Base-by-base conservation (phyloP, 2,113 vertebrate genomes). In the Megalops atlanticus region DNA sequence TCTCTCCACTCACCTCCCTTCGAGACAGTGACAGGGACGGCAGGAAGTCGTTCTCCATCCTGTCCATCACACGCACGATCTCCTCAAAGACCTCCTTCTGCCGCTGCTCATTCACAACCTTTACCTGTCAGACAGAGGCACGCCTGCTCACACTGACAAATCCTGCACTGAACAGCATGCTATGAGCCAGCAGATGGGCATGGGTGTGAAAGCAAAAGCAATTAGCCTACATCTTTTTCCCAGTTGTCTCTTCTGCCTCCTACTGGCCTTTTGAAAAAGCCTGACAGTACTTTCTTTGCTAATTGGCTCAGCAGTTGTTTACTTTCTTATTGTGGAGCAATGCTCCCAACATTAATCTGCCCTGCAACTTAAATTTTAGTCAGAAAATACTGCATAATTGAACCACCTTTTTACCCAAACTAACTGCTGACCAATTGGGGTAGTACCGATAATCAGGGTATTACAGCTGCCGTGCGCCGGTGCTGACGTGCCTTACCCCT, bases 1-100 rank as follows among this genome's bases (percentile, higher is more conserved):
- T 27, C 58, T 31, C 58, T 64, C 58, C 11, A 24, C 93, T 94
- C 86, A 99, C 98, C 81, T 99, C 98, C 86, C 95, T 93, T 79
- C 89, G 92, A 90, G 94, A 96, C 72, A 99, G 93, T 76, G 95
- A 93, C 83, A 99, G 90, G 0, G 98, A 99, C 18, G 98, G 98
- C 81, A 99, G 96, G 33, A 97, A 99, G 72, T 99, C 98, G 31
- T 99, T 99, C 92, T 99, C 98, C 96, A 98, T 96, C 79, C 97
- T 94, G 91, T 99, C 98, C 97, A 99, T 98, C 41, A 94, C 88
- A 10, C 98, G 97, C 76, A 99, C 98, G 0, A 95, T 96, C 76
- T 98, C 98, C 87, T 99, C 98, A 90, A 99, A 99, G 47, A 96
- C 89, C 82, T 95, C 98, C 81, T 98, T 96, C 85, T 98, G 95